Evolutionary conservation across 1,140 invertebrate species (phyloP), one percentile per base, ranked within the genome.

Genomic region (Adelges cooleyi): DNA sequence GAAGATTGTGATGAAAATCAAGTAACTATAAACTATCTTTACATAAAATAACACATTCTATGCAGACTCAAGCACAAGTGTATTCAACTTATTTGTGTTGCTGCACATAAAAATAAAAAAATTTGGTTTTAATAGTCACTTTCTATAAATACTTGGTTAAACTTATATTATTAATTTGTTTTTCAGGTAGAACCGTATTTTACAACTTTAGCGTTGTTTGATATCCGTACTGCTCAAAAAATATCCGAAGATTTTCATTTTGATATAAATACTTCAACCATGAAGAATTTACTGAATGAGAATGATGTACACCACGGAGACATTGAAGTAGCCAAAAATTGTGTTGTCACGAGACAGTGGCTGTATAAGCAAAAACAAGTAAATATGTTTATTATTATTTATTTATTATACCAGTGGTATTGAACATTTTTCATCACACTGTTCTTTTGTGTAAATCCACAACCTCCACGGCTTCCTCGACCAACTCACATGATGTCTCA

Each of bases 201-300:
- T 70, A 87, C 92, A 4, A 84, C 85, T 10, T 77, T 96, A 48
- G 84, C 89, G 50, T 74, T 97, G 5, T 96, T 89, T 74, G 92
- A 96, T 80, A 85, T 86, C 2, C 84, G 85, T 72, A 82, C 84
- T 68, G 87, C 87, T 13, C 82, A 83, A 70, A 95, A 95, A 77
- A 78, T 96, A 20, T 90, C 89, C 1, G 93, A 96, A 75, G 92
- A 93, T 75, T 96, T 95, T 76, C 85, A 92, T 74, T 91, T 94
- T 73, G 89, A 95, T 75, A 77, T 94, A 1, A 95, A 95, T 76
- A 81, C 87, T 67, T 75, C 80, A 3, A 76, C 78, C 68, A 80
- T 85, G 1, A 75, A 77, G 23, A 77, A 77, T 53, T 77, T 87
- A 74, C 69, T 86, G 46, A 79, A 79, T 52, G 48, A 65, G 40